Evolutionary conservation across 2,113 vertebrate genomes (phyloP).

Genomic region (Cepphus grylle): DNA sequence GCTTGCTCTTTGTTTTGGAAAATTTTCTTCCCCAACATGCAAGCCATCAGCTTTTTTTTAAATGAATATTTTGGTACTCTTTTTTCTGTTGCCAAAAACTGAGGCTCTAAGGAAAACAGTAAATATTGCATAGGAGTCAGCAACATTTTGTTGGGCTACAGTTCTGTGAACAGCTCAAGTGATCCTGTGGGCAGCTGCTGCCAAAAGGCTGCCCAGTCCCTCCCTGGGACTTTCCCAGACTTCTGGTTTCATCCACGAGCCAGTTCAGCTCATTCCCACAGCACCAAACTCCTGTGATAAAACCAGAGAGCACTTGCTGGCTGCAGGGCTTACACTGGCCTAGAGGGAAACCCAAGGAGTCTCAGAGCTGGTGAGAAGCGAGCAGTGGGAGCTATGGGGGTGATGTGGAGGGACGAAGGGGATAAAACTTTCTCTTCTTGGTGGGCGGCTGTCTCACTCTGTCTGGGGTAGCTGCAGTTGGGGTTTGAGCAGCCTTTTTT

Average conservation of each 20-base stretch:
- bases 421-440: neutral
- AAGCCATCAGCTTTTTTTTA: neutral
- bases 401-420: neutral
- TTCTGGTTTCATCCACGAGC: neutral
- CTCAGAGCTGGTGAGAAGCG: neutral
- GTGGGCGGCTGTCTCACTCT: neutral
- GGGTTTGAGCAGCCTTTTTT: neutral
- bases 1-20: neutral
- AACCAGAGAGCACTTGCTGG: accelerated
- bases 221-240: neutral
- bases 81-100: neutral
- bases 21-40: neutral
- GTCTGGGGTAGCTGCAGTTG: neutral
- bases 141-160: neutral
- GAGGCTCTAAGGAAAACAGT: neutral
- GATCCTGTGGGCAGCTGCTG: neutral
- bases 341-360: neutral
- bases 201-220: neutral
- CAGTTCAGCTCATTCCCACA: neutral
- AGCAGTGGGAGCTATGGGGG: neutral
- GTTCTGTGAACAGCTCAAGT: neutral
- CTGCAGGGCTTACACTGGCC: accelerated
- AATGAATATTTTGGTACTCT: neutral
- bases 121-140: neutral
- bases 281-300: neutral